A percentile compares a stretch with the other conserved stretches of the same genome.
Evolutionary conservation across 2,888 invertebrate genomes (phyloP).

Genomic region (Cataglyphis livida): DNA sequence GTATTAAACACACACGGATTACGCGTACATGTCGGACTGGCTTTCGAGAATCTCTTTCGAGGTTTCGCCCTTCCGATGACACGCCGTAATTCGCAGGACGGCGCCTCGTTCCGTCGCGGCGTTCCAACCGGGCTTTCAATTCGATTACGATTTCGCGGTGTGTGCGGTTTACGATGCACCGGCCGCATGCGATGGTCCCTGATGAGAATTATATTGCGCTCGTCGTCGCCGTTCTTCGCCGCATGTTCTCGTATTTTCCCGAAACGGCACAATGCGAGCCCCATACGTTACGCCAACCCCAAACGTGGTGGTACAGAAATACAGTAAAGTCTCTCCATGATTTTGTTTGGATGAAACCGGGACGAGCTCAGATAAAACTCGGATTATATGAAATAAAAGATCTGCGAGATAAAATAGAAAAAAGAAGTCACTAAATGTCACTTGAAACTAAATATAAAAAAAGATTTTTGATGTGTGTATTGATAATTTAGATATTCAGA

Average conservation of each 20-base stretch:
- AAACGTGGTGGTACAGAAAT: slow-evolving; percentile 29
- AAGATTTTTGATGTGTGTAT: neutral
- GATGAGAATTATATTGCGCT: slow-evolving; percentile 74
- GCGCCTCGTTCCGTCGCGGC: slow-evolving; percentile 23
- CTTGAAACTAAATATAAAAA: neutral
- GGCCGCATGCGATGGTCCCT: slow-evolving; percentile 69
- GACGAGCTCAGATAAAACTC: slow-evolving; percentile 23
- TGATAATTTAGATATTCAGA: neutral
- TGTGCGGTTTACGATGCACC: slow-evolving; percentile 76
- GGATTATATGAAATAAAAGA: slow-evolving; percentile 3
- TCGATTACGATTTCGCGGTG: slow-evolving; percentile 75
- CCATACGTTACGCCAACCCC: slow-evolving; percentile 27
- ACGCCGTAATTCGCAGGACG: slow-evolving; percentile 66
- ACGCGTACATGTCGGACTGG: neutral
- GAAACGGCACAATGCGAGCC: slow-evolving; percentile 38
- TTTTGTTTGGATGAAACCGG: slow-evolving; percentile 34
- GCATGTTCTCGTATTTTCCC: slow-evolving; percentile 49
- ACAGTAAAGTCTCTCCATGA: neutral
- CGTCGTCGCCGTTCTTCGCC: slow-evolving; percentile 58
- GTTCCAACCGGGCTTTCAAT: slow-evolving; percentile 68
- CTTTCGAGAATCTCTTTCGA: neutral
- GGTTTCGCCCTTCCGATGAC: slow-evolving; percentile 48
- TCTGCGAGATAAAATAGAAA: neutral
- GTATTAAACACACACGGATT: neutral
- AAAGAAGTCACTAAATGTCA: neutral